Evolutionary conservation across 2,797 vertebrate species (phyloP).

Genomic region (Jordanella pulchra): DNA sequence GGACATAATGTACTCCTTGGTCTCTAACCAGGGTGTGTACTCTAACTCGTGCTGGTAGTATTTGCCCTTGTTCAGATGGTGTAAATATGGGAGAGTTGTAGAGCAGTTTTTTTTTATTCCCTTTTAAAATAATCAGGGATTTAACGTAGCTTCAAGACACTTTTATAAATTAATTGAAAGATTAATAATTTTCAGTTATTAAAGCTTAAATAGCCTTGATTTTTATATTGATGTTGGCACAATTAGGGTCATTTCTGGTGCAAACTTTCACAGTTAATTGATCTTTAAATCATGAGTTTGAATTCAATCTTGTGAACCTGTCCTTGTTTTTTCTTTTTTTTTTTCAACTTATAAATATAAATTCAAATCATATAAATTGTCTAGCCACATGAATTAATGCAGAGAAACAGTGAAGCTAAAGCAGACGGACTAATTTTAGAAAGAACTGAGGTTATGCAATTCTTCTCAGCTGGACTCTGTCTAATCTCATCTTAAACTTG

Average conservation of each 20-base stretch:
- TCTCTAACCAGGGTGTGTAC: not conserved
- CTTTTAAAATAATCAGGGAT: constrained; percentile 1
- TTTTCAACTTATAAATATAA: too few species aligned
- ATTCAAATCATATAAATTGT: too few species aligned
- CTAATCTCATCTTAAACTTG: constrained; percentile 46
- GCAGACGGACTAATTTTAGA: constrained; percentile 38
- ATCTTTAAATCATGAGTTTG: constrained; percentile 20
- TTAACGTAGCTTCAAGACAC: not conserved
- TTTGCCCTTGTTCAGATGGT: not conserved
- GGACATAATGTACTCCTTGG: constrained; percentile 25
- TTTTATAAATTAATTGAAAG: not conserved
- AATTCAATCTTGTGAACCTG: constrained; percentile 10
- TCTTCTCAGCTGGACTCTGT: constrained; percentile 42
- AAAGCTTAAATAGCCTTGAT: not conserved
- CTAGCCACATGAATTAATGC: constrained; percentile 3
- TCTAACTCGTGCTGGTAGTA: not conserved
- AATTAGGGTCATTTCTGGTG: not conserved
- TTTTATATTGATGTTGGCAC: not conserved
- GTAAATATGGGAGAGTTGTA: not conserved
- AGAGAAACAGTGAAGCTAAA: constrained; percentile 13
- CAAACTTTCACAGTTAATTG: not conserved
- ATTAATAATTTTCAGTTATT: not conserved
- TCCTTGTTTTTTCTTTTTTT: not conserved
- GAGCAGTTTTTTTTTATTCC: not conserved
- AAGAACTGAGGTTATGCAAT: constrained; percentile 54